Evolutionary conservation across 2,113 vertebrate genomes (phyloP).

Genomic region (Cryptotis parvus): DNA sequence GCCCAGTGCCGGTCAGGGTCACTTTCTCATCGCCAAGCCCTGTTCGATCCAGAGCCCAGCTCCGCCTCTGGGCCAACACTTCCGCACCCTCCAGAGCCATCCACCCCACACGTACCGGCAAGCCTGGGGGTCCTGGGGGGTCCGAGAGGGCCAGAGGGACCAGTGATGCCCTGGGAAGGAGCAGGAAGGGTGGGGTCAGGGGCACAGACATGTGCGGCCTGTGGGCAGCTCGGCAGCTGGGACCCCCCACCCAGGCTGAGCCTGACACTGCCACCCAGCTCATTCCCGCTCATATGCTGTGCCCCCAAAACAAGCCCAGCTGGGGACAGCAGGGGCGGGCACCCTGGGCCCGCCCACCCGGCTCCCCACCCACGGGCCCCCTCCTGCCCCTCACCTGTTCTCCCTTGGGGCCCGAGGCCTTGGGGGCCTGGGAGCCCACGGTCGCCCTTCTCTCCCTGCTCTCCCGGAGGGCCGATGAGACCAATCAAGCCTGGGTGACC

Average conservation of each 20-base stretch:
- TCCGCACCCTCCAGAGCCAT: neutral
- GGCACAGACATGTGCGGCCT: neutral
- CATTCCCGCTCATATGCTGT: too few species aligned
- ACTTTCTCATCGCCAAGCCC: neutral
- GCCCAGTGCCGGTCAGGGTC: too few species aligned
- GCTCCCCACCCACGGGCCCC: too few species aligned
- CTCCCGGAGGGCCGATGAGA: constrained; percentile 95
- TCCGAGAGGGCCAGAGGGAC: constrained; percentile 95
- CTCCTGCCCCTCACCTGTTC: constrained; percentile 89
- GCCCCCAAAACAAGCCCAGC: too few species aligned
- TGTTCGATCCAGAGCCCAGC: neutral
- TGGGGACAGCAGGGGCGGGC: too few species aligned
- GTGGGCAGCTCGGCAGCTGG: too few species aligned
- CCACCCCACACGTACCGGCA: constrained; percentile 90
- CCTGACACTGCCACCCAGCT: too few species aligned
- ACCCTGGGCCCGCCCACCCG: too few species aligned
- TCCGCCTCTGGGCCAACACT: neutral
- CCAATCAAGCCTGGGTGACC: constrained; percentile 98
- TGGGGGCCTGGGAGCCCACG: constrained; percentile 95
- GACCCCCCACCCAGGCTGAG: too few species aligned
- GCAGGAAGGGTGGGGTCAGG: neutral
- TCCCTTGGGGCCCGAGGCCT: constrained; percentile 94
- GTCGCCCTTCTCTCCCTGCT: constrained; percentile 98
- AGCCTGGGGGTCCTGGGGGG: constrained; percentile 94
- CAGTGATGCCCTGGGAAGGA: constrained; percentile 92